These are phyloP conservation scores for Pygoscelis antarcticus DNA, from an alignment of 2,113 vertebrate species.

Conservation along the genomic window DNA sequence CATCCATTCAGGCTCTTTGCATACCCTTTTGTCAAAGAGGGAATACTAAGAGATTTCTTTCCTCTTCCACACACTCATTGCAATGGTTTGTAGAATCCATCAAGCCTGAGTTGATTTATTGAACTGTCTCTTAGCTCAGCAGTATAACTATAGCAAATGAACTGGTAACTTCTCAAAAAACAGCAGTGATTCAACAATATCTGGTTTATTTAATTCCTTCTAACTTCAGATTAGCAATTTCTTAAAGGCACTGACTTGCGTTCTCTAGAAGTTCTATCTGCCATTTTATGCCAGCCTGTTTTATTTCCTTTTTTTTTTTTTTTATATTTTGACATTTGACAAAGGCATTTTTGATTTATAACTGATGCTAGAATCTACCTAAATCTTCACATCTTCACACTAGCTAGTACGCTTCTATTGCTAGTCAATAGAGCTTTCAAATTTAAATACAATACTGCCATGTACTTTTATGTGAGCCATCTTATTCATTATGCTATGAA, in stretches of 20 bases:
- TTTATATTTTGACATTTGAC: background rate
- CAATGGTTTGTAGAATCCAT: constrained; percentile 98
- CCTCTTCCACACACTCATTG: constrained; percentile 88
- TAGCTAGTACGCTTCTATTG: background rate
- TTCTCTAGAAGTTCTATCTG: background rate
- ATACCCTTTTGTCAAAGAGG: constrained; percentile 97
- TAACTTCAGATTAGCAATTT: constrained; percentile 61
- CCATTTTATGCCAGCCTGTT: background rate
- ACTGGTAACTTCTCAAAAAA: constrained; percentile 90
- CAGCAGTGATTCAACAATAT: constrained; percentile 82
- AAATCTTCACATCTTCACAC: background rate
- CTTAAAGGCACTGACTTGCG: constrained; percentile 19
- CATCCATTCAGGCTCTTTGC: constrained; percentile 99
- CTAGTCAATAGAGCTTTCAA: background rate
- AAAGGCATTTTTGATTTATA: background rate
- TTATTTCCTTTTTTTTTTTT: background rate
- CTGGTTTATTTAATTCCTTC: constrained; percentile 73
- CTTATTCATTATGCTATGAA: background rate
- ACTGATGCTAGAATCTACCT: background rate
- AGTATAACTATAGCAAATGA: constrained; percentile 99
- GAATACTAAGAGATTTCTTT: constrained; percentile 93
- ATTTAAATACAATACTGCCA: background rate
- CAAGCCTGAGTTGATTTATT: constrained; percentile 99
- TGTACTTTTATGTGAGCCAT: background rate
- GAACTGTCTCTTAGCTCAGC: constrained; percentile 99